Base-by-base conservation (phyloP, 2,888 invertebrate species). In the Megaustenia siamemsis region DNA sequence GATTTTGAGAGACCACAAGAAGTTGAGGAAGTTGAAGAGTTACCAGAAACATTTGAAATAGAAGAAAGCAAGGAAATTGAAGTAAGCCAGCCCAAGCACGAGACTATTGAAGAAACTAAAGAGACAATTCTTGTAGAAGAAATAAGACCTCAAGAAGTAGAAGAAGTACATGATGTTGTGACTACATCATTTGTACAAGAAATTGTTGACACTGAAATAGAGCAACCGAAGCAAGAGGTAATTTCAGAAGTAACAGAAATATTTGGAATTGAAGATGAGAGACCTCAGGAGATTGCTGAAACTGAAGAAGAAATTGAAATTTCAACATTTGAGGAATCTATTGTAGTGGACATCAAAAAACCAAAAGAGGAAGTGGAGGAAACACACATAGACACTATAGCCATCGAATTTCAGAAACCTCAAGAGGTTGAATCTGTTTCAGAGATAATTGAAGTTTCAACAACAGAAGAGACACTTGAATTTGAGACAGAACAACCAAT, bases 201-300 rank as follows among this genome's bases (percentile, higher is more conserved):
- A 24, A 66, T 85, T 40, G 78, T 84, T 28, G 83, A 86, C 56
- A 49, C 79, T 66, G 76, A 81, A 68, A 35, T 79, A 53, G 83
- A 85, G 28, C 86, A 86, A 60, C 79, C 85, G 43, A 83, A 84
- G 6, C 84, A 84, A 40, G 87, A 86, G 53, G 68, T 60, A 15
- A 60, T 83, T 73, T 76, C 80, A 49, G 71, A 83, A 32, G 75
- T 73, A 18, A 85, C 82, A 71, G 81, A 85, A 18, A 78, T 49
- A 35, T 32, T 87, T 28, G 86, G 40, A 6, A 79, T 88, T 12
- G 89, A 89, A 56, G 86, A 86, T 24, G 86, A 88, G 53, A 86
- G 86, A 35, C 81, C 88, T 15, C 84, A 88, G 38, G 89, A 89
- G 83, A 87, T 87, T 68, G 89, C 89, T 73, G 84, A 87, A 0